Conservation (phyloP, 2,113 vertebrate genomes). For the Herpetotheres cachinnans region DNA sequence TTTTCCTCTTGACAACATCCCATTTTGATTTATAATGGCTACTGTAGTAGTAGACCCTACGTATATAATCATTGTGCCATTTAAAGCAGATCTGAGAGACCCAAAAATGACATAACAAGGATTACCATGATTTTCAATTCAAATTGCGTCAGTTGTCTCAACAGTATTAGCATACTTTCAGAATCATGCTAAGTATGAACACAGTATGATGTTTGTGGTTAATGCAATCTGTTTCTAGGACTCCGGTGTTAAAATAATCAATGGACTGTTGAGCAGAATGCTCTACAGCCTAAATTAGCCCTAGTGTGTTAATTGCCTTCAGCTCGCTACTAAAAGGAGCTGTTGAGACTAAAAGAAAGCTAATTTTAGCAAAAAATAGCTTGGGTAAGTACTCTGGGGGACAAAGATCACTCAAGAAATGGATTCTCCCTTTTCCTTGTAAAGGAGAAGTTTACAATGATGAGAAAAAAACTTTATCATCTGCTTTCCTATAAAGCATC, state of each 20-base stretch:
- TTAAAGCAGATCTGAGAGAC: neutral
- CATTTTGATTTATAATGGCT: neutral
- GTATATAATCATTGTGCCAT: neutral
- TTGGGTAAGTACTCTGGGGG: neutral
- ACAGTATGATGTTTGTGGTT: neutral
- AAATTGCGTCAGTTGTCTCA: neutral
- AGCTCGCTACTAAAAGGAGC: neutral
- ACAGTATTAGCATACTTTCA: neutral
- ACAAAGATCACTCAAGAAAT: neutral
- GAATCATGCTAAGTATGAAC: neutral
- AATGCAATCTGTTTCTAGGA: neutral
- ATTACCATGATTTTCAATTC: neutral
- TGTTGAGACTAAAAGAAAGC: neutral
- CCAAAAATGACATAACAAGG: neutral
- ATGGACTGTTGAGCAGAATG: neutral
- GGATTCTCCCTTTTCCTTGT: neutral
- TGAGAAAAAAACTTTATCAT: neutral
- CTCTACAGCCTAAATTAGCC: neutral
- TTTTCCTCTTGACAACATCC: neutral
- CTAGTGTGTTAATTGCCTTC: neutral
- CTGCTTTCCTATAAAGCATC: neutral
- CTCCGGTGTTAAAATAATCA: neutral
- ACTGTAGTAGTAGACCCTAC: neutral
- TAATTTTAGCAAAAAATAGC: neutral
- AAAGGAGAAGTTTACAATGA: neutral